A percentile compares a stretch with the other conserved stretches of the same genome.
phyloP scores from a whole-genome alignment of 2,888 invertebrate genomes.

The Griposia aprilina region DNA sequence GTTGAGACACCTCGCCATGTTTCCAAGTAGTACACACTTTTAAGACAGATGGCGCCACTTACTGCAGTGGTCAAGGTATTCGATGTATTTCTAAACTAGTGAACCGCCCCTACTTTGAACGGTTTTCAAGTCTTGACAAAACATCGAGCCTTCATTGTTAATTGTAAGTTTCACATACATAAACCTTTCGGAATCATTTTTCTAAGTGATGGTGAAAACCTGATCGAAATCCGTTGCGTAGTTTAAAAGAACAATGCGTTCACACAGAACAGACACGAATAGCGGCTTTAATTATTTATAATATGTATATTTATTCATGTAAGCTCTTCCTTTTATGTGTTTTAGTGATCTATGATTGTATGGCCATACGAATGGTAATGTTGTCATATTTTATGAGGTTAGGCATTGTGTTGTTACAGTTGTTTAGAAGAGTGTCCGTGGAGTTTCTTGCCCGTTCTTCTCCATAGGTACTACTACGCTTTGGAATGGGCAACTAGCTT shows the following conservation, averaged over 20 bases:
- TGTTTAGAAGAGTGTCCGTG: too few relatives aligned
- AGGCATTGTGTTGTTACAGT: too few relatives aligned
- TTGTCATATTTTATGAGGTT: too few relatives aligned
- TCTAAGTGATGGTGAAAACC: too few relatives aligned
- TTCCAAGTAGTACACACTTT: constrained; percentile 20
- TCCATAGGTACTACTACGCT: too few relatives aligned
- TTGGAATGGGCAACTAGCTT: too few relatives aligned
- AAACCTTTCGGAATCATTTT: neutral
- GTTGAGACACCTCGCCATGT: constrained; percentile 15
- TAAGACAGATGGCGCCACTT: constrained; percentile 40
- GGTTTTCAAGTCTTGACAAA: neutral
- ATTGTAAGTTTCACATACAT: neutral
- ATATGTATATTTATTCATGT: neutral
- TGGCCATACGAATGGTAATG: too few relatives aligned
- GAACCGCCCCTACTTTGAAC: neutral
- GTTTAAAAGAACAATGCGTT: neutral
- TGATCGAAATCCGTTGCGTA: neutral
- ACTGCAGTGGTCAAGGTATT: neutral
- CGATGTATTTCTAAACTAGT: constrained; percentile 1
- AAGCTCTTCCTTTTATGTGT: neutral
- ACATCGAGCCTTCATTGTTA: neutral
- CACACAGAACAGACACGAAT: neutral
- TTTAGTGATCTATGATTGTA: neutral
- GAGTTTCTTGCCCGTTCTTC: too few relatives aligned
- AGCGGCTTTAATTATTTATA: neutral